Evolutionary conservation across 2,113 vertebrate genomes (phyloP).

Genomic region (Mormoops blainvillei): DNA sequence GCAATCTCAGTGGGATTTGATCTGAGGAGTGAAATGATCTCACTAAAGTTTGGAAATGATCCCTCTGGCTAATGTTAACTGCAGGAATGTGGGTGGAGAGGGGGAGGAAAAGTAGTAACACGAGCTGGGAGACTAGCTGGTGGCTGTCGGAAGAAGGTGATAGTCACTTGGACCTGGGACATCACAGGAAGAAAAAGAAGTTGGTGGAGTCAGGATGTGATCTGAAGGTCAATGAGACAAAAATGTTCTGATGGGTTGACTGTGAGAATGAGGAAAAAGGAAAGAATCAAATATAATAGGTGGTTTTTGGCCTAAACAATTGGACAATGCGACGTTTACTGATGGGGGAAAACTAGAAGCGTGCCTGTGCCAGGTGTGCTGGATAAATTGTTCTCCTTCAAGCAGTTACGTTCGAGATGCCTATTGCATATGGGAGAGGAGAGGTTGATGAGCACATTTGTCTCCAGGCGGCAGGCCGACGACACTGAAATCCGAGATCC

Average conservation of each 20-base stretch:
- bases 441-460: neutral
- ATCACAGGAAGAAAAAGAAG: neutral
- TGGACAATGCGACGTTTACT: neutral
- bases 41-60: neutral
- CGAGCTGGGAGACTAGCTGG: neutral
- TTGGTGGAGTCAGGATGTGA: neutral
- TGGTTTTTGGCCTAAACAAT: neutral
- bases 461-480: neutral
- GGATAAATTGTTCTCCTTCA: neutral
- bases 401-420: neutral
- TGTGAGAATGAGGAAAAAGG: neutral
- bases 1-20: neutral
- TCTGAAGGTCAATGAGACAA: neutral
- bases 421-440: neutral
- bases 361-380: neutral
- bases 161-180: neutral
- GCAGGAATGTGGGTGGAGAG: neutral
- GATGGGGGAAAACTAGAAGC: neutral
- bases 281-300: neutral
- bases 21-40: neutral
- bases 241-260: neutral
- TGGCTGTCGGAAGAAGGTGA: neutral
- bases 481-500: neutral
- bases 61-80: neutral
- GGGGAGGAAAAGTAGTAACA: neutral